Conservation (phyloP, 2,113 vertebrate genomes). For the Gopherus flavomarginatus region DNA sequence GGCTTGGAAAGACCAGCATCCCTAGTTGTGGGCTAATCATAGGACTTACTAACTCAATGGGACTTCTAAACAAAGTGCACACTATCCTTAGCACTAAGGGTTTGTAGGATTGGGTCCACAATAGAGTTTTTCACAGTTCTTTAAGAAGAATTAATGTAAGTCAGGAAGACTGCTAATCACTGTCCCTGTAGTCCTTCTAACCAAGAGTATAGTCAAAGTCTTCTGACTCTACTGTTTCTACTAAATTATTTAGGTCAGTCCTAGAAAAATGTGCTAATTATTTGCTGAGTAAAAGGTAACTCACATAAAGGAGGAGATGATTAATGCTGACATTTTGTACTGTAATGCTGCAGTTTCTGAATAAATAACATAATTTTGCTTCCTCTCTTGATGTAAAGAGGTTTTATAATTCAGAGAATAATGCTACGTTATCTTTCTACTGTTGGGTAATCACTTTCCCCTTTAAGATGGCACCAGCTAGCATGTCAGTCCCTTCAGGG, state of each 20-base stretch:
- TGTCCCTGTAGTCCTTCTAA: background rate
- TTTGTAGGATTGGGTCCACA: fast-evolving
- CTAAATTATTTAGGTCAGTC: slow-evolving; percentile 17
- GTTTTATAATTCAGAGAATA: background rate
- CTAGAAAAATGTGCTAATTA: background rate
- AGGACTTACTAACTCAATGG: background rate
- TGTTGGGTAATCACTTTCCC: background rate
- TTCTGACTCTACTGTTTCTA: background rate
- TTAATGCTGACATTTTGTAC: background rate
- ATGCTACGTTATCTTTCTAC: background rate
- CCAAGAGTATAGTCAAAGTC: background rate
- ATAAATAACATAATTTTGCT: background rate
- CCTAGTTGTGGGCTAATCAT: background rate
- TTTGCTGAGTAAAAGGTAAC: slow-evolving; percentile 30
- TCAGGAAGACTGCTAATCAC: background rate
- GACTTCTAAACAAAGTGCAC: background rate
- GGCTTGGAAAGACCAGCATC: background rate
- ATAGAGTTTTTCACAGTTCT: background rate
- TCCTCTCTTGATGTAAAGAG: background rate
- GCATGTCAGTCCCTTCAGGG: background rate
- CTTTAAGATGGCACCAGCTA: background rate
- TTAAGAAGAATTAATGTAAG: background rate
- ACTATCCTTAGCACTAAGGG: background rate
- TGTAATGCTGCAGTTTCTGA: background rate
- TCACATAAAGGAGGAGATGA: background rate